Conservation (phyloP, 2,797 vertebrate genomes). For the Danionella dracula region DNA sequence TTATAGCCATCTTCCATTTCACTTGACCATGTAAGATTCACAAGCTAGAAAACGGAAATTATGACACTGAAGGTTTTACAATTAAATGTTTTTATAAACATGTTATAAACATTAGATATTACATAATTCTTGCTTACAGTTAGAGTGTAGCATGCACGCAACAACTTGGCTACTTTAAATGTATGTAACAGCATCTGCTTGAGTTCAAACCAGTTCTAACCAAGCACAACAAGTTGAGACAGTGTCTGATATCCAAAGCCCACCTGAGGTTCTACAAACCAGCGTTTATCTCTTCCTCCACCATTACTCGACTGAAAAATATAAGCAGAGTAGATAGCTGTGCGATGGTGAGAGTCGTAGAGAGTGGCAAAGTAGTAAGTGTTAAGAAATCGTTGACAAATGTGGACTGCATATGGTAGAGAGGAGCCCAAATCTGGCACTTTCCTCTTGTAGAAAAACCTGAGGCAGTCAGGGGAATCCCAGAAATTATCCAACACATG, state of each 20-base stretch:
- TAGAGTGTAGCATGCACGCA: too few relatives aligned
- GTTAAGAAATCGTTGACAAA: conserved; percentile 69
- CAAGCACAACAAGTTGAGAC: too few relatives aligned
- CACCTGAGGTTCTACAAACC: conserved; percentile 76
- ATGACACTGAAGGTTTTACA: too few relatives aligned
- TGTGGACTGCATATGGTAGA: conserved; percentile 36
- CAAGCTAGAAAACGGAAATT: conserved; percentile 51
- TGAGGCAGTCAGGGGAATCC: conserved; percentile 59
- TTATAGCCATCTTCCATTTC: conserved; percentile 67
- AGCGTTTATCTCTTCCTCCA: conserved; percentile 64
- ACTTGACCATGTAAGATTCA: conserved; percentile 57
- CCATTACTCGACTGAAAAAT: conserved; percentile 64
- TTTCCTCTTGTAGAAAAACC: conserved; percentile 61
- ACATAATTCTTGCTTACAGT: too few relatives aligned
- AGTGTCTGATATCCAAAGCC: not conserved
- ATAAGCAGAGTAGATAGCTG: conserved; percentile 70
- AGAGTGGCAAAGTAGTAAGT: conserved; percentile 69
- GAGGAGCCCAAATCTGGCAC: conserved; percentile 57
- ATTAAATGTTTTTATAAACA: too few relatives aligned
- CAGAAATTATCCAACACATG: conserved; percentile 45
- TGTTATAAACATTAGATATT: too few relatives aligned
- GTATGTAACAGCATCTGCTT: too few relatives aligned
- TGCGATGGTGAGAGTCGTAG: conserved; percentile 64
- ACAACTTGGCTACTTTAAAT: too few relatives aligned
- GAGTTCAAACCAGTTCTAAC: too few relatives aligned